phyloP scores from a whole-genome alignment of 2,797 vertebrate species.

The Perodicticus potto region DNA sequence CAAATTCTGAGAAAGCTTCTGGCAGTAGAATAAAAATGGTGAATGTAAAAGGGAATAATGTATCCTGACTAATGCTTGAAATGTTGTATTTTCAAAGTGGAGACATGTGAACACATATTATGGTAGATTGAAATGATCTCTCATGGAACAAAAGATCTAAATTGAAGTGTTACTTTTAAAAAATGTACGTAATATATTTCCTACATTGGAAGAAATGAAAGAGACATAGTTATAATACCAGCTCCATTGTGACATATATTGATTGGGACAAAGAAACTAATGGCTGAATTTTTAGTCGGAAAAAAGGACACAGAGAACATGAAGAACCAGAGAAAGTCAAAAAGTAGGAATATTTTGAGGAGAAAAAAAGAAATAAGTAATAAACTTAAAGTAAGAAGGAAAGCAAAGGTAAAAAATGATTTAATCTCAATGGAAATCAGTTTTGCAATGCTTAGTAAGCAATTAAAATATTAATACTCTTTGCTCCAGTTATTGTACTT shows the following conservation, averaged over 20 bases:
- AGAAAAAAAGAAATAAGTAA: background rate
- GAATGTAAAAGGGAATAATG: slow-evolving; percentile 84
- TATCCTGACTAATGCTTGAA: background rate
- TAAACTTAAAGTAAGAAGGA: slow-evolving; percentile 7
- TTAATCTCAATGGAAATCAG: background rate
- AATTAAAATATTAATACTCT: slow-evolving; percentile 26
- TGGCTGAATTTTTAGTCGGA: background rate
- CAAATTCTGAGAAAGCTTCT: slow-evolving; percentile 89
- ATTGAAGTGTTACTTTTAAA: background rate
- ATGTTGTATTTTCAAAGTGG: slow-evolving; percentile 5
- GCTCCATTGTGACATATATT: background rate
- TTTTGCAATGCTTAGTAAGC: slow-evolving; percentile 34
- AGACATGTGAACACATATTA: background rate
- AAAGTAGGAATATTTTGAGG: slow-evolving; percentile 3
- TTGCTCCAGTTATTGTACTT: slow-evolving; percentile 44
- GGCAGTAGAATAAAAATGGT: slow-evolving; percentile 88
- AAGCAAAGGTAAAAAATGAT: background rate
- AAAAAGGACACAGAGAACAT: background rate
- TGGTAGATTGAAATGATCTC: background rate
- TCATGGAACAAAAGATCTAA: background rate
- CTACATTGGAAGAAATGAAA: background rate
- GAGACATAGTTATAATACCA: background rate
- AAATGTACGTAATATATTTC: background rate
- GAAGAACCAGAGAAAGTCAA: background rate
- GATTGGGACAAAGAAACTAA: background rate